Evolutionary conservation across 2,113 vertebrate species (phyloP).

Genomic region (Myocastor coypus): DNA sequence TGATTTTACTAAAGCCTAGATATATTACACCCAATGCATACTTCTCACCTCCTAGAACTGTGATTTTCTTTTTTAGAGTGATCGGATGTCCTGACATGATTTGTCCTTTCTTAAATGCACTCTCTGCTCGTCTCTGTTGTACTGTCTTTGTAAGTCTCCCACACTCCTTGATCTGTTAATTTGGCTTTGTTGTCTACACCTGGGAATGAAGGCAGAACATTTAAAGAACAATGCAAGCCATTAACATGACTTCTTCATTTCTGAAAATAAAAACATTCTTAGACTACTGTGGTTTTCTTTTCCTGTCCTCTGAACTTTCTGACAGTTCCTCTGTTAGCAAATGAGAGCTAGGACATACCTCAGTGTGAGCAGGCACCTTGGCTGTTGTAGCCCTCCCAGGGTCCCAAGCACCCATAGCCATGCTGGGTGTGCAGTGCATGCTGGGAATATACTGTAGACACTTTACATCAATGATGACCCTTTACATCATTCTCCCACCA

Average conservation of each 20-base stretch:
- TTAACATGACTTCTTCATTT: conserved; percentile 6
- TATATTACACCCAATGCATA: conserved; percentile 72
- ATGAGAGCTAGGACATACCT: neutral
- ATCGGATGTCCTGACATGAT: conserved; percentile 78
- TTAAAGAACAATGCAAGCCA: conserved; percentile 49
- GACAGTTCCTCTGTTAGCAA: neutral
- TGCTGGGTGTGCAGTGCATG: accelerated
- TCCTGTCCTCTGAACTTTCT: neutral
- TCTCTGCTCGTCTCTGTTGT: conserved; percentile 71
- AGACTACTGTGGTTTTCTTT: neutral
- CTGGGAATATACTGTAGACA: neutral
- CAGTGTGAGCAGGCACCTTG: neutral
- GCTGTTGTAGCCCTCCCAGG: neutral
- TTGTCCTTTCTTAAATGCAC: conserved; percentile 78
- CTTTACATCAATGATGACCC: neutral
- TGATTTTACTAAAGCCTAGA: conserved; percentile 78
- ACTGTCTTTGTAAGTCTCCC: conserved; percentile 53
- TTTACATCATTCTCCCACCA: neutral
- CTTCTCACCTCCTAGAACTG: conserved; percentile 77
- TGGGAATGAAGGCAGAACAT: conserved; percentile 54
- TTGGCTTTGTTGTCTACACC: conserved; percentile 81
- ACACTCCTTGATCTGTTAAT: conserved; percentile 71
- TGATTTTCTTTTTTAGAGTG: conserved; percentile 77
- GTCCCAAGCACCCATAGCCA: neutral
- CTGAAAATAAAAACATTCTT: conserved; percentile 44